Evolutionary conservation across 2,113 vertebrate genomes (phyloP).

Genomic region (Saguinus imperator): DNA sequence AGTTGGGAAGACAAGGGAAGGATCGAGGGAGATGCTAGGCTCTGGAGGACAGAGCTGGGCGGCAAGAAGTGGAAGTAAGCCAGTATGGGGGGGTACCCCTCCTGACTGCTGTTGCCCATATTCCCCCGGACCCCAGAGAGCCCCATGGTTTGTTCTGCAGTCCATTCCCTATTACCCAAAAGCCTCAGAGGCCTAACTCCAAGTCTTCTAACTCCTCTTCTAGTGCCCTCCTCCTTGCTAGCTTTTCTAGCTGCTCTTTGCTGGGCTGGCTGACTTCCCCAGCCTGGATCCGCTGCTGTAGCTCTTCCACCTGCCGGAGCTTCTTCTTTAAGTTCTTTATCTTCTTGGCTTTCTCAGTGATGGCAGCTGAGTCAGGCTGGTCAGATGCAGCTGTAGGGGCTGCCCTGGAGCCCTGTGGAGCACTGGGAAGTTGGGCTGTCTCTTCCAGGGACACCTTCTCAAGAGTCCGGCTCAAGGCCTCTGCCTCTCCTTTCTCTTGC

Average conservation of each 20-base stretch:
- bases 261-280: slow-evolving; percentile 91
- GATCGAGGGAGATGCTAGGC: slow-evolving; percentile 37
- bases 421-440: slow-evolving; percentile 36
- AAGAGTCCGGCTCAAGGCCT: slow-evolving; percentile 83
- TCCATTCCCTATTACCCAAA: neutral
- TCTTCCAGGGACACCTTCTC: slow-evolving; percentile 81
- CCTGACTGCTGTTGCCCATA: slow-evolving; percentile 55
- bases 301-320: slow-evolving; percentile 93
- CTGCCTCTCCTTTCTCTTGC: slow-evolving; percentile 84
- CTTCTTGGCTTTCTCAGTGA: slow-evolving; percentile 88
- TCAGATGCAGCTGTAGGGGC: neutral
- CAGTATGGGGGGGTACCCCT: neutral
- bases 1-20: slow-evolving; percentile 50
- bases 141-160: slow-evolving; percentile 67
- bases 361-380: slow-evolving; percentile 61
- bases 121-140: slow-evolving; percentile 60
- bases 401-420: slow-evolving; percentile 16
- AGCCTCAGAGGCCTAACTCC: slow-evolving; percentile 84
- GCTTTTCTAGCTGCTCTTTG: slow-evolving; percentile 94
- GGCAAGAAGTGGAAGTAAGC: slow-evolving; percentile 9
- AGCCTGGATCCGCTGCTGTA: slow-evolving; percentile 91
- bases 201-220: slow-evolving; percentile 90
- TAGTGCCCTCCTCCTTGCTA: slow-evolving; percentile 86
- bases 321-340: slow-evolving; percentile 95
- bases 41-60: slow-evolving; percentile 62